These are phyloP conservation scores for Halcyon chelicuti DNA, from an alignment of 2,797 vertebrate species.

Conservation along the genomic window DNA sequence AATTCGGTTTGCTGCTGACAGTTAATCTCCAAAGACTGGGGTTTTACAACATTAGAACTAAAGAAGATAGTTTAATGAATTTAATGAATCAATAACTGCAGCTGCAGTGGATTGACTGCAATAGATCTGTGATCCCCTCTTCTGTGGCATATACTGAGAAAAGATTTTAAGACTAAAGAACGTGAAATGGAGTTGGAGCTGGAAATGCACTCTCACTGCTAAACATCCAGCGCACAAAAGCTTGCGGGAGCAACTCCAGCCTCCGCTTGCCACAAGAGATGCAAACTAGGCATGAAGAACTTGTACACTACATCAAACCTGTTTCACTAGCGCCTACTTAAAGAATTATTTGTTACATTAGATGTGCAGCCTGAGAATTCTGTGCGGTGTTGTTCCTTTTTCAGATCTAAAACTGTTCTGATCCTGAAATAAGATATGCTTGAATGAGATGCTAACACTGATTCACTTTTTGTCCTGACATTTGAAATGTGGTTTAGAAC, in stretches of 20 bases:
- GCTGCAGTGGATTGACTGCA: not conserved
- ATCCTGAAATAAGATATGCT: not conserved
- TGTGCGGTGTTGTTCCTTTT: not conserved
- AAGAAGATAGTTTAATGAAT: constrained; percentile 29
- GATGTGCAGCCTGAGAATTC: not conserved
- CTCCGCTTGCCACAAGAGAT: not conserved
- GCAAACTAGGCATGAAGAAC: not conserved
- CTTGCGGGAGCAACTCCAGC: not conserved
- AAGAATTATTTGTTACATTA: not conserved
- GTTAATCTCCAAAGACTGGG: not conserved
- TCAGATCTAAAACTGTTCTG: not conserved
- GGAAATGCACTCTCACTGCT: not conserved
- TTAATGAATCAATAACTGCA: constrained; percentile 31
- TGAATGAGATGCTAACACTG: not conserved
- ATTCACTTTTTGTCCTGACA: not conserved
- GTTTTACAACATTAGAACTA: not conserved
- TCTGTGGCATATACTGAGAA: not conserved
- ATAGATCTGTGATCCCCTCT: not conserved
- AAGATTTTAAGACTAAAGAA: constrained; percentile 1
- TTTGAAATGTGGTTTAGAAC: not conserved
- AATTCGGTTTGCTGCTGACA: constrained; percentile 7
- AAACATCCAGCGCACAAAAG: not conserved
- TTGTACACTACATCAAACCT: not conserved
- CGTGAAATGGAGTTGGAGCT: not conserved
- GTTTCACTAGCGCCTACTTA: not conserved